Percentiles rank a stretch among this genome's conserved stretches.
These are phyloP conservation scores for Netelia virgata DNA, from an alignment of 2,888 invertebrate genomes.

Conservation along the genomic window DNA sequence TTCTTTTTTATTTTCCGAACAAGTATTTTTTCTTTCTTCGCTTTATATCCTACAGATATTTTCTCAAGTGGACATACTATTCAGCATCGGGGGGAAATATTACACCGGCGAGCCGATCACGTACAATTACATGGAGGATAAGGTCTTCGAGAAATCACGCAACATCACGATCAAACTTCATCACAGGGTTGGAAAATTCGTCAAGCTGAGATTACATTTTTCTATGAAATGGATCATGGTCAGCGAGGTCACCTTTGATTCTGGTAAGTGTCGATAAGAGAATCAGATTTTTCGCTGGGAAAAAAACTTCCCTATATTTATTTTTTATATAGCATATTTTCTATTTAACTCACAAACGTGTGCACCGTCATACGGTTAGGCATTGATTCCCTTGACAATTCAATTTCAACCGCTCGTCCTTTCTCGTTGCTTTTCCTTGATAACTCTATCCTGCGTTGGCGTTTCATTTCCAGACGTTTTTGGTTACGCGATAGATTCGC, in stretches of 20 bases:
- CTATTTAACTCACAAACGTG: not conserved
- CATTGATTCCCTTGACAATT: conserved; percentile 36
- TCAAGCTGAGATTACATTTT: conserved; percentile 92
- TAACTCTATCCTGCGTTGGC: conserved; percentile 45
- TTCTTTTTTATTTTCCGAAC: not conserved
- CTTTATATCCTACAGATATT: conserved; percentile 88
- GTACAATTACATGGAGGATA: conserved; percentile 90
- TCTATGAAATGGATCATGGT: conserved; percentile 95
- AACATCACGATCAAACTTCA: conserved; percentile 94
- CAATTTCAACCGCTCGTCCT: conserved; percentile 47
- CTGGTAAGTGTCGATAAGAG: conserved; percentile 86
- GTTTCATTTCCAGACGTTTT: conserved; percentile 68
- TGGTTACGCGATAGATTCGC: conserved; percentile 26
- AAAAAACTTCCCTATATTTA: not conserved
- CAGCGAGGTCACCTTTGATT: conserved; percentile 95
- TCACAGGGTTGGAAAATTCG: conserved; percentile 92
- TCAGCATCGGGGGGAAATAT: conserved; percentile 92
- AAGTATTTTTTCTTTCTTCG: not conserved
- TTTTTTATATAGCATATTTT: not conserved
- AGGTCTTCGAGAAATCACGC: conserved; percentile 92
- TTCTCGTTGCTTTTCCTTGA: conserved; percentile 22
- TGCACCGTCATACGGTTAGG: not conserved
- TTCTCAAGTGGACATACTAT: conserved; percentile 91
- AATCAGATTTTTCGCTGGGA: not conserved
- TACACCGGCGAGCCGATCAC: conserved; percentile 92